These are phyloP conservation scores for Cercopithecus mona DNA, from an alignment of 2,113 vertebrate species.

Conservation along the genomic window DNA sequence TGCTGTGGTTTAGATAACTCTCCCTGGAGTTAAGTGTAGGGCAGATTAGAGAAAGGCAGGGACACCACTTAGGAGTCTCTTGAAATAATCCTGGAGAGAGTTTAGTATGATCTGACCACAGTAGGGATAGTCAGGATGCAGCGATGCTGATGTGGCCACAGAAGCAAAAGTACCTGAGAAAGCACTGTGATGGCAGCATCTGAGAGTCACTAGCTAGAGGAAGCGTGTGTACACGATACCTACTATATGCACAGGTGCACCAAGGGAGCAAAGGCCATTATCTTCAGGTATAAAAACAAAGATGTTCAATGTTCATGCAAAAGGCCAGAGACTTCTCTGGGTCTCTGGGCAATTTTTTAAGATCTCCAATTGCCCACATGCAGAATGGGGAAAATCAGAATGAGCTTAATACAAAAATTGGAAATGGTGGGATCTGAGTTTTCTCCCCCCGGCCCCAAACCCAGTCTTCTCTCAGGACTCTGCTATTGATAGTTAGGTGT, in stretches of 20 bases:
- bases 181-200: not conserved
- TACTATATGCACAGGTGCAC: rapidly evolving
- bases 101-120: not conserved
- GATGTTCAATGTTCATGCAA: not conserved
- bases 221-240: too few relatives aligned
- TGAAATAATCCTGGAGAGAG: constrained; percentile 11
- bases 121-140: not conserved
- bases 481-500: not conserved
- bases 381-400: not conserved
- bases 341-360: not conserved
- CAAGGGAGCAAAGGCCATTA: not conserved
- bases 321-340: not conserved
- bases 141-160: not conserved
- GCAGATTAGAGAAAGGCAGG: not conserved
- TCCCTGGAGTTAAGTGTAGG: not conserved
- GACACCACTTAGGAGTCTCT: not conserved
- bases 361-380: not conserved
- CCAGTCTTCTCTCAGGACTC: not conserved
- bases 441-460: not conserved
- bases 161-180: not conserved
- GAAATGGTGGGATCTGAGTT: not conserved
- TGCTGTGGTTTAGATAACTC: not conserved
- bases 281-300: not conserved
- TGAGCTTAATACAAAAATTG: not conserved
- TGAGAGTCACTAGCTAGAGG: not conserved